phyloP scores from a whole-genome alignment of 2,888 invertebrate genomes.

The Allolobophora icterica region DNA sequence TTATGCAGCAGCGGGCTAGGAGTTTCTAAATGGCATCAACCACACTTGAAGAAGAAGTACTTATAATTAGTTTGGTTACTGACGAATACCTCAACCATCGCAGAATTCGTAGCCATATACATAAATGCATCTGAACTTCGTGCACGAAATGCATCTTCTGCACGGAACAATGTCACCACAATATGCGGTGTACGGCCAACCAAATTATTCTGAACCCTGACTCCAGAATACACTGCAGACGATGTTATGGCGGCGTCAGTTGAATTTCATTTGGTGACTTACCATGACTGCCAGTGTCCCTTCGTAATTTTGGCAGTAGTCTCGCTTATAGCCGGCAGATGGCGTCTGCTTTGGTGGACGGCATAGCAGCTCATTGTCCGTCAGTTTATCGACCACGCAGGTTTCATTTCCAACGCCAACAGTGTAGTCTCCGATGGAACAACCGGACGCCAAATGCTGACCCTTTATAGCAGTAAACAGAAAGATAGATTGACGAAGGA shows the following conservation, averaged over 20 bases:
- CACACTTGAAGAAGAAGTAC: neutral
- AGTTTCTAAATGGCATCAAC: no score
- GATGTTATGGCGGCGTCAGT: neutral
- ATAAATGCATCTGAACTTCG: neutral
- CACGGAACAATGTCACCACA: neutral
- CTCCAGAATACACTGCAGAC: neutral
- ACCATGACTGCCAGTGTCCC: neutral
- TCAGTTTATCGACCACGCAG: neutral
- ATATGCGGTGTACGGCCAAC: no score
- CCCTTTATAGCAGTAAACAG: neutral
- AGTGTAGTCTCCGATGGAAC: neutral
- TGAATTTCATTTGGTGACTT: neutral
- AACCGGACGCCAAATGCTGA: neutral
- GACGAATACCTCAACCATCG: neutral
- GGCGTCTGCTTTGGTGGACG: conserved; percentile 3
- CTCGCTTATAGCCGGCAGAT: neutral
- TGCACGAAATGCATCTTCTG: neutral
- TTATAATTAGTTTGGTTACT: neutral
- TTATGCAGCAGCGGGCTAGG: neutral
- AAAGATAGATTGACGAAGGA: neutral
- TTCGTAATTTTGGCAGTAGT: neutral
- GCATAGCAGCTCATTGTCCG: neutral
- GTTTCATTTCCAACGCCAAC: neutral
- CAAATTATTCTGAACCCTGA: neutral
- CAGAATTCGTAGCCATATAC: neutral